Evolutionary conservation across 2,888 invertebrate species (phyloP).

Genomic region (Drosophila falleni): DNA sequence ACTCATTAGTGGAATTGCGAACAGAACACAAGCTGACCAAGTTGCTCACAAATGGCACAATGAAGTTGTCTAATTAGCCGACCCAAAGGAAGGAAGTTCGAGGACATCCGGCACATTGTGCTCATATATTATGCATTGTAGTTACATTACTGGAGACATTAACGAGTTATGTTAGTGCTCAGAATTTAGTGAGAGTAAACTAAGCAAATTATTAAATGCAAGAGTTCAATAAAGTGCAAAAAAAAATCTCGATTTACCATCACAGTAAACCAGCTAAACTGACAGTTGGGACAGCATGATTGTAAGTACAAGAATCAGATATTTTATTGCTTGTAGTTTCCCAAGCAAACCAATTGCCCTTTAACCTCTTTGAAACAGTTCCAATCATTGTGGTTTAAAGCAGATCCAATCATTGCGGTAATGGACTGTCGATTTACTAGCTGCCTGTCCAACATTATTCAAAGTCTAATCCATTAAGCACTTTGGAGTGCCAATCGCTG

Average conservation of each 20-base stretch:
- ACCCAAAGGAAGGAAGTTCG: conserved; percentile 40
- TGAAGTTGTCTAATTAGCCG: conserved; percentile 62
- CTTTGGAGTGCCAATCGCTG: conserved; percentile 69
- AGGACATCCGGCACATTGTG: conserved; percentile 52
- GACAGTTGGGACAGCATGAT: neutral
- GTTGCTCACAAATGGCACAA: conserved; percentile 44
- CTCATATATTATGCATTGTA: neutral
- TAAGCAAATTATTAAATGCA: neutral
- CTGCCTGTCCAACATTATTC: conserved; percentile 35
- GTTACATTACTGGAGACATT: neutral
- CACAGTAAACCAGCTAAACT: neutral
- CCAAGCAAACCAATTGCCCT: conserved; percentile 3
- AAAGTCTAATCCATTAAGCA: conserved; percentile 25
- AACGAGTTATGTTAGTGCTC: neutral
- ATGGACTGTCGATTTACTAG: conserved; percentile 4
- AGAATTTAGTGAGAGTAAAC: neutral
- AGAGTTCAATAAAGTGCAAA: neutral
- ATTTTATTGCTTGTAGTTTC: neutral
- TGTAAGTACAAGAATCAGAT: conserved; percentile 3
- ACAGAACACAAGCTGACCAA: conserved; percentile 45
- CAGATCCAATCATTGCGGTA: conserved; percentile 1
- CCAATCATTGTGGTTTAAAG: neutral
- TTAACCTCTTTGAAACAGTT: conserved; percentile 8
- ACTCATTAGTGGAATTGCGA: conserved; percentile 67
- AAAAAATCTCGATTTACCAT: no score